Evolutionary conservation across 2,113 vertebrate species (phyloP).

Genomic region (Nibea coibor): DNA sequence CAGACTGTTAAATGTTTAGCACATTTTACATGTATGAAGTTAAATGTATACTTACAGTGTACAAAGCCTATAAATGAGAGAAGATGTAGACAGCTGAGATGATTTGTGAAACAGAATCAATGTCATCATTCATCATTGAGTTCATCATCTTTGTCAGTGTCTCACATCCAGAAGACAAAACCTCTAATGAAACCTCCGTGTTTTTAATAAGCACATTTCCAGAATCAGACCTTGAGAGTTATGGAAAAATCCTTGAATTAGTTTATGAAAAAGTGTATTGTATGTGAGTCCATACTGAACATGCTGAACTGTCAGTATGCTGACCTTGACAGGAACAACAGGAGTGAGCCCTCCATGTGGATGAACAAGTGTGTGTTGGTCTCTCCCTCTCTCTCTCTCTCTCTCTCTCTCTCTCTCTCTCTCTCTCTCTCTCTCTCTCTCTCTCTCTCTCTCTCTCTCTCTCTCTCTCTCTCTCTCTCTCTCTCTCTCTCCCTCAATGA

Average conservation of each 20-base stretch:
- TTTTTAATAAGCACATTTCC: not conserved
- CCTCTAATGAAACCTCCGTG: too few species aligned
- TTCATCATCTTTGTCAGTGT: too few species aligned
- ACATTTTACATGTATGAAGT: not conserved
- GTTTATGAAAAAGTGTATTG: slow-evolving; percentile 1
- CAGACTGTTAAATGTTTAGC: too few species aligned
- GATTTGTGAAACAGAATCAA: too few species aligned
- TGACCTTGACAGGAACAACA: slow-evolving; percentile 11
- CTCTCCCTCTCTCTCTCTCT: too few species aligned
- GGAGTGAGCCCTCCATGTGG: not conserved
- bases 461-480: too few species aligned
- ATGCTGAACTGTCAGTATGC: not conserved
- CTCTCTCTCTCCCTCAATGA: not conserved
- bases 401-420: not conserved
- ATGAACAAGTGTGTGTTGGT: not conserved
- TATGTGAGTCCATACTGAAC: not conserved
- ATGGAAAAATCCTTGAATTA: not conserved
- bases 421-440: too few species aligned
- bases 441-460: not conserved
- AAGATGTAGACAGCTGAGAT: too few species aligned
- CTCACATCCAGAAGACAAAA: too few species aligned
- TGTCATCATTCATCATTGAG: too few species aligned
- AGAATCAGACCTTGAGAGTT: not conserved
- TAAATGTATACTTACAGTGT: not conserved
- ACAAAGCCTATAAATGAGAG: too few species aligned